Evolutionary conservation across 2,113 vertebrate species (phyloP).

Genomic region (Machaerirhynchus nigripectus): DNA sequence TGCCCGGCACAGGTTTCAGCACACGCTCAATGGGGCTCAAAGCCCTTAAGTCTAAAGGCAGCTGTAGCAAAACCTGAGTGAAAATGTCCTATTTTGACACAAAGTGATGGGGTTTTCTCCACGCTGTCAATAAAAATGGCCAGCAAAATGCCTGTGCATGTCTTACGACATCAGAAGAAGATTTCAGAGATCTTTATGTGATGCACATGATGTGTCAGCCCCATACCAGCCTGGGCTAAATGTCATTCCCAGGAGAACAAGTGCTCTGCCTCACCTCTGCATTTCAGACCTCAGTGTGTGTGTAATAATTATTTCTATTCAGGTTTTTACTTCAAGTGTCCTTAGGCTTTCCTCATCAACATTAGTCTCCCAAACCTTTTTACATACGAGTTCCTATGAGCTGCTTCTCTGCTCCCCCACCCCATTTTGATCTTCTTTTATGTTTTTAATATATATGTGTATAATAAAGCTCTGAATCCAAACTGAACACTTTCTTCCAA

Average conservation of each 20-base stretch:
- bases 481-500: constrained; percentile 61
- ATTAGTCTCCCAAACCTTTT: constrained; percentile 28
- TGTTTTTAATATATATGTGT: background rate
- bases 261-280: background rate
- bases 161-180: background rate
- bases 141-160: background rate
- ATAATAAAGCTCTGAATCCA: constrained; percentile 59
- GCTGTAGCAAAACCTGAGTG: background rate
- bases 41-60: background rate
- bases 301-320: background rate
- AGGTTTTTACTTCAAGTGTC: background rate
- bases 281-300: background rate
- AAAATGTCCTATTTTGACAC: background rate
- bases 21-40: rapidly evolving
- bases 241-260: background rate
- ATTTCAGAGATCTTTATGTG: background rate
- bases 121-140: background rate
- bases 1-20: background rate
- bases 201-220: background rate
- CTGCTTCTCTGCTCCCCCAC: background rate
- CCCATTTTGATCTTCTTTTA: background rate
- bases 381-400: background rate
- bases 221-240: too few relatives aligned
- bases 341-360: background rate
- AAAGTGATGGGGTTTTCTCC: background rate